A percentile compares a stretch with the other conserved stretches of the same genome.
Conservation (phyloP, 2,888 invertebrate species). For the Aspidiotus rigidus region DNA sequence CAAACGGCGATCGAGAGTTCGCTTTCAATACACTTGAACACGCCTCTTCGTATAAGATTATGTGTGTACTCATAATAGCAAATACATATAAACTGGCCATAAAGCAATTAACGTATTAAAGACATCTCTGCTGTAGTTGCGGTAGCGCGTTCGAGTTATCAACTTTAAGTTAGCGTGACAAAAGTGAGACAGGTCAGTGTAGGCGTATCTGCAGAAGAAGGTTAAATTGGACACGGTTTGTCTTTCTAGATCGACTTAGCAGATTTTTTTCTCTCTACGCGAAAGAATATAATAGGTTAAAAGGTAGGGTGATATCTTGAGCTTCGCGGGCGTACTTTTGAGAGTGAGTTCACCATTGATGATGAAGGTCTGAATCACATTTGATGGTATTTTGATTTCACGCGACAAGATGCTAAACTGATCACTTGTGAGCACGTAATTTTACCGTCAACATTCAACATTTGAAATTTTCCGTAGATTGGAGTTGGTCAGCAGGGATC, state of each 20-base stretch:
- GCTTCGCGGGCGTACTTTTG: no score
- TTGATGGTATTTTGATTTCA: no score
- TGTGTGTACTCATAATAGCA: neutral
- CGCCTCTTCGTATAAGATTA: neutral
- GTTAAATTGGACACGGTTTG: conserved; percentile 22
- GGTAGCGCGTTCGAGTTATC: neutral
- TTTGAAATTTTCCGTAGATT: no score
- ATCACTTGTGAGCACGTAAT: no score
- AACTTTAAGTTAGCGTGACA: neutral
- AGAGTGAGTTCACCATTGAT: no score
- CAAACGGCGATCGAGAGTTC: no score
- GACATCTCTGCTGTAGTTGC: neutral
- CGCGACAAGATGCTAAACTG: no score
- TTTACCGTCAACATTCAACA: no score
- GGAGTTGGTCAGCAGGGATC: no score
- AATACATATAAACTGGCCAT: conserved; percentile 3
- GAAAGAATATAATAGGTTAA: no score
- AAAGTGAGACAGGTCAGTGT: conserved; percentile 19
- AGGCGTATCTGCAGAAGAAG: conserved; percentile 19
- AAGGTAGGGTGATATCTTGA: no score
- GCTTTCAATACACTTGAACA: neutral
- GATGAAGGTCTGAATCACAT: no score
- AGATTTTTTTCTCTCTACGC: neutral
- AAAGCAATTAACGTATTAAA: neutral
- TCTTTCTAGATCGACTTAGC: neutral